Conservation (phyloP, 2,888 invertebrate genomes). For the Lobophora halterata region DNA sequence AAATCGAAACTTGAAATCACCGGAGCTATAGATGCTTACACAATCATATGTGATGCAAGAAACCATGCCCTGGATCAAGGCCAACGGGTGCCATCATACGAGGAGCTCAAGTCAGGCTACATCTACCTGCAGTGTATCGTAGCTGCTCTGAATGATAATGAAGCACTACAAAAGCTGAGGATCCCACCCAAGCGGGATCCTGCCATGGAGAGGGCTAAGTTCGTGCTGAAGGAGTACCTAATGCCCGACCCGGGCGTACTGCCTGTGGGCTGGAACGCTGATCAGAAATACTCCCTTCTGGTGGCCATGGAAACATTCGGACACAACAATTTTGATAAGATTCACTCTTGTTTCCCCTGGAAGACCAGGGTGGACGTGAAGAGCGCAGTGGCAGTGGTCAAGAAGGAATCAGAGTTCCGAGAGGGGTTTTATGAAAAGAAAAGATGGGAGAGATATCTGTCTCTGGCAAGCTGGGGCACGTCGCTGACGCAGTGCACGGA, state of each 20-base stretch:
- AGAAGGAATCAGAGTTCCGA: conserved; percentile 1
- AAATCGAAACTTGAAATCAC: conserved; percentile 13
- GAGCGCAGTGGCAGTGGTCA: conserved; percentile 2
- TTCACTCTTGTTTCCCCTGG: conserved; percentile 5
- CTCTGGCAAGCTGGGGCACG: conserved; percentile 10
- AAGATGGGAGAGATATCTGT: conserved; percentile 3
- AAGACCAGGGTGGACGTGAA: conserved; percentile 9
- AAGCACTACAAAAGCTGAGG: conserved; percentile 5
- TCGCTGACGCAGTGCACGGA: conserved; percentile 7
- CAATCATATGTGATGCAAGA: conserved; percentile 8
- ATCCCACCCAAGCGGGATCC: conserved; percentile 1
- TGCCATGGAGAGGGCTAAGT: conserved; percentile 9
- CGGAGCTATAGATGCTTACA: conserved; percentile 8
- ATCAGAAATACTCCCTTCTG: conserved; percentile 14
- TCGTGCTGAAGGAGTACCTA: conserved; percentile 12
- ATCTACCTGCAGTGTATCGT: conserved; percentile 13
- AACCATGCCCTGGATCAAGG: conserved; percentile 3
- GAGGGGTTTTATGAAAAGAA: conserved; percentile 4
- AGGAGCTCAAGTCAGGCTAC: conserved; percentile 10
- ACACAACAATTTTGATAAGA: not conserved
- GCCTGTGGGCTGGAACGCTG: conserved; percentile 6
- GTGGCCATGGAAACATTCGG: conserved; percentile 12
- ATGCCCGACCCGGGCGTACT: conserved; percentile 9
- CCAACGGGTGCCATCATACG: not conserved
- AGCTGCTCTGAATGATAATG: conserved; percentile 3